Percentiles rank a stretch among this genome's conserved stretches.
Evolutionary conservation across 2,888 invertebrate genomes (phyloP).

Genomic region (Chironomus riparius): DNA sequence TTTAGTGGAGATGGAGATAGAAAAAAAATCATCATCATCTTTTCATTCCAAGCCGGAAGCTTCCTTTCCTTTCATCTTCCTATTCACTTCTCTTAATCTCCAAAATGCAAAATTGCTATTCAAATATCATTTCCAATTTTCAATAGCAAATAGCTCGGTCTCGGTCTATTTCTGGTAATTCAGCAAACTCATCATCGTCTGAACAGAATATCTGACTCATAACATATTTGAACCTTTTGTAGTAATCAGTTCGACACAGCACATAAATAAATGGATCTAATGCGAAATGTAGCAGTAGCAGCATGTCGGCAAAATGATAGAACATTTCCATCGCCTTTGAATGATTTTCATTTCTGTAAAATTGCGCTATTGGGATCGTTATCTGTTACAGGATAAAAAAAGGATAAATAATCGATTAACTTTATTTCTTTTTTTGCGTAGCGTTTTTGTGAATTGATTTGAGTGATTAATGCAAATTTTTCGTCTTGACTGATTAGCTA

Average conservation of each 20-base stretch:
- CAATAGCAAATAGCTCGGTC: neutral
- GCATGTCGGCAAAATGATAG: slow-evolving; percentile 56
- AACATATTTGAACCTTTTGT: neutral
- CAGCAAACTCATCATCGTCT: slow-evolving; percentile 7
- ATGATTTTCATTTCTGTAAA: slow-evolving; percentile 32
- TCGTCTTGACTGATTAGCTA: too few relatives aligned
- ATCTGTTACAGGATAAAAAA: slow-evolving; percentile 44
- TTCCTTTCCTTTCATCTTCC: neutral
- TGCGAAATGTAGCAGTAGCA: slow-evolving; percentile 73
- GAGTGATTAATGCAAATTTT: too few relatives aligned
- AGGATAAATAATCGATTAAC: neutral
- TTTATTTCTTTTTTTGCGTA: neutral
- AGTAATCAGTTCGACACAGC: slow-evolving; percentile 50
- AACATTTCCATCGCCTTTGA: slow-evolving; percentile 30
- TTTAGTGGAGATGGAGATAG: neutral
- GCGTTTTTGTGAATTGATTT: too few relatives aligned
- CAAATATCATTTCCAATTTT: too few relatives aligned
- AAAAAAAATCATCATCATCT: too few relatives aligned
- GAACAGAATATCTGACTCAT: neutral
- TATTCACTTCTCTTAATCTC: neutral
- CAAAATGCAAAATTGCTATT: too few relatives aligned
- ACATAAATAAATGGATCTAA: slow-evolving; percentile 79
- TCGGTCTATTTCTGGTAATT: slow-evolving; percentile 8
- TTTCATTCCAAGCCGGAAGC: neutral
- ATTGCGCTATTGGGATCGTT: slow-evolving; percentile 54